phyloP scores from a whole-genome alignment of 2,797 vertebrate species.

The Semotilus atromaculatus region DNA sequence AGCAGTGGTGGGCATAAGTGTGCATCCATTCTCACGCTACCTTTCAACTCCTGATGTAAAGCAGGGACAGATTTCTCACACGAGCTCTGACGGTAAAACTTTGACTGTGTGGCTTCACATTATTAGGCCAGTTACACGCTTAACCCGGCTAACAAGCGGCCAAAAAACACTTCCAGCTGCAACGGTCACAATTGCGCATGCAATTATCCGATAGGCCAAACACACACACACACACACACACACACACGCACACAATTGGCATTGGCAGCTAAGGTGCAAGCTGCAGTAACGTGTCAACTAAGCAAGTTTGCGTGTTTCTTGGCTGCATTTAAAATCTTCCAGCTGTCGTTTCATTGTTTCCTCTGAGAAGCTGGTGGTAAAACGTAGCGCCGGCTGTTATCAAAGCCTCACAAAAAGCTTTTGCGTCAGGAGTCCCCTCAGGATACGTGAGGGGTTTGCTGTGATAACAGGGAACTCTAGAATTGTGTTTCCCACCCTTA shows the following conservation, averaged over 20 bases:
- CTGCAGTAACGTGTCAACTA: slow-evolving; percentile 42
- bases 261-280: slow-evolving; percentile 7
- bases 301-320: slow-evolving; percentile 63
- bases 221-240: slow-evolving; percentile 61
- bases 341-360: slow-evolving; percentile 36
- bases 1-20: neutral
- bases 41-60: slow-evolving; percentile 29
- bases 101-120: neutral
- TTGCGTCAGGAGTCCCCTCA: slow-evolving; percentile 7
- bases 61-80: slow-evolving; percentile 22
- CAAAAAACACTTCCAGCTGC: slow-evolving; percentile 75
- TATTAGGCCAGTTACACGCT: slow-evolving; percentile 9
- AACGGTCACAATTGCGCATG: slow-evolving; percentile 72
- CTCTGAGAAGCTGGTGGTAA: slow-evolving; percentile 22
- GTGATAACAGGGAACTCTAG: slow-evolving; percentile 19
- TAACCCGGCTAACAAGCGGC: slow-evolving; percentile 52
- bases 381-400: slow-evolving; percentile 23
- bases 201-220: slow-evolving; percentile 75
- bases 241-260: slow-evolving; percentile 46
- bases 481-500: neutral
- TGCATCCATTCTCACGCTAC: neutral
- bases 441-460: neutral
- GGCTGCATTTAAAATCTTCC: slow-evolving; percentile 37
- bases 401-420: slow-evolving; percentile 25
- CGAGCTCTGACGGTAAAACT: neutral